Evolutionary conservation across 2,113 vertebrate species (phyloP), one percentile per base, ranked within the genome.

Genomic region (Orthochromis malagaraziensis): DNA sequence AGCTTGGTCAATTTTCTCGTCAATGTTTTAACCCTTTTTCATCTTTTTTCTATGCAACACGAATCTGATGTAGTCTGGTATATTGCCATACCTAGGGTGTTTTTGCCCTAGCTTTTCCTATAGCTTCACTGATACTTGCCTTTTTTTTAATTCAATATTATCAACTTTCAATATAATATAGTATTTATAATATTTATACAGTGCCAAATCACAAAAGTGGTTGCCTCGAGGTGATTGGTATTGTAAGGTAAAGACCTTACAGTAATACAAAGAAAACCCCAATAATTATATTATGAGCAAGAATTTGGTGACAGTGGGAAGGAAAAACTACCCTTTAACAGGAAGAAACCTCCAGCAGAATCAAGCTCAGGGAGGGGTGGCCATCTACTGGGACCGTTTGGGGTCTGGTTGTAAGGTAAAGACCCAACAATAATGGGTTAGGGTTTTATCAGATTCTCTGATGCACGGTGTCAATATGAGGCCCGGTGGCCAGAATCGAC

Each of bases 301-400:
- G 58, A 63, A 19, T 63, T 19, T 63, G 29, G 58, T 63, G 58
- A 63, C 31, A 35, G 17, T 63, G 31, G 31, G 31, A n/a, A 35
- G 58, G 58, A 63, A 63, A 35, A 35, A 12, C 31, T 1, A 35
- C 58, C 5, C 58, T 63, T 9, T 63, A 19, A 63, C 58, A 35
- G 31, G 17, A 35, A 63, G 31, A 63, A 63, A 63, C 58, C 31
- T 63, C 54, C 24, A 26, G 24, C 24, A 57, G 24, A 57, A 14
- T 26, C 31, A 63, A 63, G 58, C 31, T 63, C 17, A 35, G 58
- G 17, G 6, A 35, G 0, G 0, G 3, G 58, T 0, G 17, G 58
- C 31, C 17, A n/a, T 63, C 58, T 63, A 11, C 17, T 63, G 31
- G 58, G 31, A 63, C 31, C 1, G 6, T 63, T 63, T 3, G 58